Evolutionary conservation across 2,888 invertebrate genomes (phyloP).

Genomic region (Apoda limacodes): DNA sequence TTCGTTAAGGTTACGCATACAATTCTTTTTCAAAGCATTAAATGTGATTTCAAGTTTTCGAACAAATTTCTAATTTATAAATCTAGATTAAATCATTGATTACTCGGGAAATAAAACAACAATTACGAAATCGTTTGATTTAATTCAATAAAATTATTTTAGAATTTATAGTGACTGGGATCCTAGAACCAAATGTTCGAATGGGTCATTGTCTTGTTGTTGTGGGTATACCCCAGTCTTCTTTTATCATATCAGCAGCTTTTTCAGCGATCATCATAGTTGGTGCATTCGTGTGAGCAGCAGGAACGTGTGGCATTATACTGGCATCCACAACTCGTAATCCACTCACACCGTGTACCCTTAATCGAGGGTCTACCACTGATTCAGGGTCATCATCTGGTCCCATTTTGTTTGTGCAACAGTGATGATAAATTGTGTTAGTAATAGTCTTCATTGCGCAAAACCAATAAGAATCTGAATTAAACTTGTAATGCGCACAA

Average conservation of each 20-base stretch:
- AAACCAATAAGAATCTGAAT: constrained; percentile 76
- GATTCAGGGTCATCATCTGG: constrained; percentile 51
- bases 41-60: too few species aligned
- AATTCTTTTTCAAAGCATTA: too few species aligned
- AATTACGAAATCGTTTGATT: too few species aligned
- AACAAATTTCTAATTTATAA: too few species aligned
- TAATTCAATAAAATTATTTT: too few species aligned
- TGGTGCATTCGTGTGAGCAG: constrained; percentile 70
- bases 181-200: too few species aligned
- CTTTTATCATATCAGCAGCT: constrained; percentile 64
- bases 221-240: constrained; percentile 38
- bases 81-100: too few species aligned
- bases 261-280: constrained; percentile 72
- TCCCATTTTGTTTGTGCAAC: constrained; percentile 68
- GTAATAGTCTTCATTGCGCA: constrained; percentile 71
- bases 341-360: constrained; percentile 57
- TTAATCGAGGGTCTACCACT: constrained; percentile 62
- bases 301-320: constrained; percentile 66
- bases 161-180: too few species aligned
- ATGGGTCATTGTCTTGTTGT: background rate
- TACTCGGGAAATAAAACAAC: too few species aligned
- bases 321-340: constrained; percentile 70
- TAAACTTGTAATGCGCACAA: constrained; percentile 61
- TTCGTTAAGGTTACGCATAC: too few species aligned
- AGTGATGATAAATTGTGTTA: constrained; percentile 67